Evolutionary conservation across 1,140 invertebrate genomes (phyloP), one percentile per base, ranked within the genome.

Genomic region (Calephelis nemesis): DNA sequence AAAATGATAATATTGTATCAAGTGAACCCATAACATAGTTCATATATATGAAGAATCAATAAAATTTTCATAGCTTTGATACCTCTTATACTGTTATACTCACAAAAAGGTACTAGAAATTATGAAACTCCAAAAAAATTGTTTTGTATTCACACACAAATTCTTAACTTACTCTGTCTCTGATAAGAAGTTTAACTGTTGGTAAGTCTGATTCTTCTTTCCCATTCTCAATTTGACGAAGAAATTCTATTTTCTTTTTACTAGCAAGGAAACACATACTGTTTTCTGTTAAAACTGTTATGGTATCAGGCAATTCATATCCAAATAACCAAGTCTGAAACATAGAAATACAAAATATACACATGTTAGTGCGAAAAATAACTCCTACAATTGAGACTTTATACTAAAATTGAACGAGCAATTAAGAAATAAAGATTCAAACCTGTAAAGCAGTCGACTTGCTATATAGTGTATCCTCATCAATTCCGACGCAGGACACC

Each of bases 171-270:
- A 98, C 97, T 92, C 98, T 97, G 83, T 99, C 98, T 84, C 98
- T 94, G 5, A 96, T 94, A 45, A 98, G 92, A n/a, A 99, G 93
- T 90, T 97, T 97, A 0, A 99, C 94, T 52, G 95, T 93, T 30
- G 98, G 97, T 52, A 98, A 91, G 63, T 94, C 95, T 71, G 95
- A 93, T 81, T 98, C 97, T 73, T 97, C 96, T 88, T 97, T 98
- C 10, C 94, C 94, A 77, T 95, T 95, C 84, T 99, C 98, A n/a
- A 98, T 94, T 81, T 97, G 96, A 75, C 97, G 95, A 8, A 99
- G 92, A 92, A 99, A 99, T 76, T 99, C 98, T 68, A 99, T 98
- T 91, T 99, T 99, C 92, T 99, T 99, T 87, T 99, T 99, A 84
- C 98, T 99, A 0, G 98, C 97, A 39, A 99, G 92, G 79, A 99